Evolutionary conservation across 2,113 vertebrate species (phyloP).

Genomic region (Nibea albiflora): DNA sequence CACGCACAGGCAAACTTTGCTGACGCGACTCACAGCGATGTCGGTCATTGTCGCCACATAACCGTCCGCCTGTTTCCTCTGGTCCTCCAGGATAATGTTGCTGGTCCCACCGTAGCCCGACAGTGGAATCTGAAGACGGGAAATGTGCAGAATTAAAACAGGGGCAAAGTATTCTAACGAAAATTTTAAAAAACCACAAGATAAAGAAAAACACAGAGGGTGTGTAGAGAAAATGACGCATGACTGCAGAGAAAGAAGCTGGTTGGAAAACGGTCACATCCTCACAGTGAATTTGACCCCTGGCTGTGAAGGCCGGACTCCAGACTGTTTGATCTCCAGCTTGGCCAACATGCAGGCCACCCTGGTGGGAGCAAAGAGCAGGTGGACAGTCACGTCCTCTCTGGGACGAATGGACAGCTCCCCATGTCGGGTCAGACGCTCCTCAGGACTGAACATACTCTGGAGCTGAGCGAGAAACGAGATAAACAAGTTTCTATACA

Average conservation of each 20-base stretch:
- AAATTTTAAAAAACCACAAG: not conserved
- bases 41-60: constrained; percentile 86
- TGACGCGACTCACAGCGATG: constrained; percentile 80
- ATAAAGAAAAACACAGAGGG: too few relatives aligned
- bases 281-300: constrained; percentile 96
- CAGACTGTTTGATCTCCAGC: constrained; percentile 96
- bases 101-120: constrained; percentile 96
- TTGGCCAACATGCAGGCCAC: constrained; percentile 95
- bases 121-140: constrained; percentile 88
- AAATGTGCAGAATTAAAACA: not conserved
- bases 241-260: not conserved
- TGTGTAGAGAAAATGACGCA: not conserved
- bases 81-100: constrained; percentile 92
- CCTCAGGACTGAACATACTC: constrained; percentile 91
- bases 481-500: not conserved
- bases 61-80: constrained; percentile 88
- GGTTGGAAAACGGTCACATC: not conserved
- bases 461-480: constrained; percentile 84
- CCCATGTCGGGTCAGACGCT: constrained; percentile 88
- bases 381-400: constrained; percentile 89
- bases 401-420: constrained; percentile 92
- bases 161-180: not conserved
- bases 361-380: constrained; percentile 93
- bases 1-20: constrained; percentile 85
- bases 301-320: constrained; percentile 86